A percentile compares a stretch with the other conserved stretches of the same genome.
phyloP scores from a whole-genome alignment of 2,113 vertebrate genomes.

The Aspidoscelis tigris region DNA sequence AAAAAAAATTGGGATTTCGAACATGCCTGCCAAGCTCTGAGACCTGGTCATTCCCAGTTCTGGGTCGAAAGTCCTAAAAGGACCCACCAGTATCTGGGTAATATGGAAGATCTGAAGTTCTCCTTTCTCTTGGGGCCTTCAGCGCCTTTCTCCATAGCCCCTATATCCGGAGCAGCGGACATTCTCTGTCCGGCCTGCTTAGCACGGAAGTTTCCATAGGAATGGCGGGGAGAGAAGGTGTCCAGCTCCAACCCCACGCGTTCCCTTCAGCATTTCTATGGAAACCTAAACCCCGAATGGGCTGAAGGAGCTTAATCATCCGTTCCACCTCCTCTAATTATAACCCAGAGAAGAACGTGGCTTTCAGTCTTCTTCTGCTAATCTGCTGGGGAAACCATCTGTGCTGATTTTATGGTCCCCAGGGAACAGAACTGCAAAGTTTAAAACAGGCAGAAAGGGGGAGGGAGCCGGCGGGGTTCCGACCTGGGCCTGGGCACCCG shows the following conservation, averaged over 20 bases:
- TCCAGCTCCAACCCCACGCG: background rate
- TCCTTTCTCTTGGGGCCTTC: too few relatives aligned
- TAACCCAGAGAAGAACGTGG: slow-evolving; percentile 47
- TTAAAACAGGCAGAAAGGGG: background rate
- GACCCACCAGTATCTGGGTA: background rate
- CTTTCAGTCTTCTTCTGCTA: slow-evolving; percentile 52
- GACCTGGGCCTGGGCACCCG: background rate
- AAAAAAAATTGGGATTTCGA: background rate
- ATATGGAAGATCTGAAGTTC: too few relatives aligned
- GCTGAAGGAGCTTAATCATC: slow-evolving; percentile 57
- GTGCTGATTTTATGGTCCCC: slow-evolving; percentile 33
- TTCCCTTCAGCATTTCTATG: slow-evolving; percentile 45
- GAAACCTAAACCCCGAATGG: slow-evolving; percentile 57
- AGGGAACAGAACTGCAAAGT: slow-evolving; percentile 38
- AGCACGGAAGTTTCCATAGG: slow-evolving; percentile 18
- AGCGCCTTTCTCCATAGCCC: too few relatives aligned
- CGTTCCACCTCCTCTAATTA: slow-evolving; percentile 65
- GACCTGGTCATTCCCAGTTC: background rate
- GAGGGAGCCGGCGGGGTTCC: background rate
- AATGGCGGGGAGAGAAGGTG: background rate
- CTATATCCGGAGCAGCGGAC: too few relatives aligned
- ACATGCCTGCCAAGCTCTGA: background rate
- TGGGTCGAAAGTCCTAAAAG: background rate
- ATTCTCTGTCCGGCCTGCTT: background rate
- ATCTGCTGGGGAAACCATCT: slow-evolving; percentile 58